Base-by-base conservation (phyloP, 2,888 invertebrate species). In the Andrena trimmerana region DNA sequence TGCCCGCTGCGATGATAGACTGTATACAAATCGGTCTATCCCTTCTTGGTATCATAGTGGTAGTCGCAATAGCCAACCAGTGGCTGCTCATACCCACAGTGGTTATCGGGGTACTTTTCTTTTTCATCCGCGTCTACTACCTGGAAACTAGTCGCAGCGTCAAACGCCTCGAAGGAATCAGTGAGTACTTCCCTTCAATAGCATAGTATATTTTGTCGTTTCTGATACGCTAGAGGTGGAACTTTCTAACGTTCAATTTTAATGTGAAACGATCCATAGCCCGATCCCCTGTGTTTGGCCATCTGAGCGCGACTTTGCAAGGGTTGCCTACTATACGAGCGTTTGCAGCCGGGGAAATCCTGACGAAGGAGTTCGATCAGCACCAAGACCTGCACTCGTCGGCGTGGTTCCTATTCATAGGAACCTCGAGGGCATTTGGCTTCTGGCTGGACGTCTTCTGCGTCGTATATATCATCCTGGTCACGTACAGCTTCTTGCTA, bases 231-330 rank as follows among this genome's bases (percentile, higher is more conserved):
- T n/a, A 63, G 24, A 10, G 16, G 33, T 27, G n/a, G n/a, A n/a
- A 54, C 0, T 27, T 33, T 42, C 13, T 10, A 13, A 27, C 31
- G 31, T 27, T 48, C 7, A 4, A 52, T 59, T 36, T 70, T 13
- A 68, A 65, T 20, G 48, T 24, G 16, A 7, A 33, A 6, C 31
- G n/a, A 5, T 81, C 92, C 94, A 62, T 94, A 98, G 98, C 98
- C 84, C 97, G 98, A 80, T 98, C 98, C 90, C 99, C 99, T 0
- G 98, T 99, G n/a, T 99, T 99, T 94, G 97, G 97, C 2, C 99
- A 99, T 92, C 95, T 99, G 90, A 98, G 97, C 91, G 97, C 98
- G 33, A 97, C 98, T 0, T 95, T 99, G 5, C 97, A 97, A 93
- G 99, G 99, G 0, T 95, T 99, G 82, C 96, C 98, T 0, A 99